Evolutionary conservation across 2,113 vertebrate species (phyloP), one percentile per base, ranked within the genome.

Genomic region (Halichoeres trimaculatus): DNA sequence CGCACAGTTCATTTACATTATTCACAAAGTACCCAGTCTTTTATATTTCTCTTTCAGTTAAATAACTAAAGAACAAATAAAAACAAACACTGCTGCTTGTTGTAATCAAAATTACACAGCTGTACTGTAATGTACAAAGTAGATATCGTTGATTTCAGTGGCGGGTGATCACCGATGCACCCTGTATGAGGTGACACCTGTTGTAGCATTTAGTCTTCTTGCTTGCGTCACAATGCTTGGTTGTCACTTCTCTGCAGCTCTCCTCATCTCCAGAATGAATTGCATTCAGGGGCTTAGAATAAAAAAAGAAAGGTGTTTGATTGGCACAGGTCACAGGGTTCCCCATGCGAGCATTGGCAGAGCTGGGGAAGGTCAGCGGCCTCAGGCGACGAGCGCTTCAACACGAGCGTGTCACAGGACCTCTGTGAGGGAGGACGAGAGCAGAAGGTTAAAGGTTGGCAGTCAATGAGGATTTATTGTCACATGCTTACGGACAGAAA

Each of bases 11-110:
- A 97, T 98, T 95, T 98, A 98, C 97, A 98, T 93, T 98, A 97
- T 99, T 97, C 96, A 99, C 96, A 98, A 92, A 94, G 95, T 94
- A 95, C 91, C 94, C 95, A 94, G 94, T 94, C 90, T 87, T 92
- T 88, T 64, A 90, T 85, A 87, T 85, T 85, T 85, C 74, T 86
- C 85, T 90, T 88, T 84, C 90, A 94, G 94, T 97, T 97, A 97
- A 98, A 98, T 97, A 96, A 95, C 96, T 95, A 96, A 94, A 94
- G 75, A 90, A 87, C 70, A 89, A 90, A 88, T 11, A 83, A 85
- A 88, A 90, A 67, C 81, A 60, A 84, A 80, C 79, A 77, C 76
- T 69, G 68, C 65, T 76, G 63, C 41, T 76, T 45, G 69, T 53
- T 47, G 76, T 78, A 70, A 86, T 70, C 14, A 1, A 45, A 70